Evolutionary conservation across 2,797 vertebrate species (phyloP), one percentile per base, ranked within the genome.

Genomic region (Channallabes apus): DNA sequence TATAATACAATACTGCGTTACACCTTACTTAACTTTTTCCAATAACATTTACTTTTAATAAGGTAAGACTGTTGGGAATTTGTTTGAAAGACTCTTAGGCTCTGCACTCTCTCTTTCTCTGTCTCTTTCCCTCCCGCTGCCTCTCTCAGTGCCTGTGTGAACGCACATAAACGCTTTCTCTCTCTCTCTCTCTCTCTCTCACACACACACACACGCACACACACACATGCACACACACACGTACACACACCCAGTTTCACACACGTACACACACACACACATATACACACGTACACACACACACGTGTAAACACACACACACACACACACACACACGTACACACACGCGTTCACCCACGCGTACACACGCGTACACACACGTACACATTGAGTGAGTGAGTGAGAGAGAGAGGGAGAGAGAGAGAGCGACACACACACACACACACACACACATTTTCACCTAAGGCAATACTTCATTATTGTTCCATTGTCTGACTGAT

Each of bases 401-500:
- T 54, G 12, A 54, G 3, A 14, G 51, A 54, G 12, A 14, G 51
- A 54, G 51, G 9, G 46, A 54, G 51, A 54, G 12, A 54, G 12
- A 51, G 2, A 14, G 11, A 51, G 46, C 1, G 46, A 51, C 71
- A 41, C 68, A 46, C 68, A 24, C 9, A 71, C 35, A 24, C 68
- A 71, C 68, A 72, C 38, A 46, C 38, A 46, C 17, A 35, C 78
- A 54, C 41, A 81, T 29, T 62, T 64, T 61, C n/a, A 46, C 75
- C 81, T 41, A 64, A 73, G 81, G 85, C 76, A 46, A 61, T 67
- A 51, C 82, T 83, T 83, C 67, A 86, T 86, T 86, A 86, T 38
- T 27, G 76, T 80, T 46, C 59, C 32, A 65, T 29, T 71, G 81
- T 78, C 81, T 86, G 85, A 86, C 85, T 80, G 85, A 86, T 83